phyloP scores from a whole-genome alignment of 1,140 invertebrate genomes.

The Drosophila tropicalis region DNA sequence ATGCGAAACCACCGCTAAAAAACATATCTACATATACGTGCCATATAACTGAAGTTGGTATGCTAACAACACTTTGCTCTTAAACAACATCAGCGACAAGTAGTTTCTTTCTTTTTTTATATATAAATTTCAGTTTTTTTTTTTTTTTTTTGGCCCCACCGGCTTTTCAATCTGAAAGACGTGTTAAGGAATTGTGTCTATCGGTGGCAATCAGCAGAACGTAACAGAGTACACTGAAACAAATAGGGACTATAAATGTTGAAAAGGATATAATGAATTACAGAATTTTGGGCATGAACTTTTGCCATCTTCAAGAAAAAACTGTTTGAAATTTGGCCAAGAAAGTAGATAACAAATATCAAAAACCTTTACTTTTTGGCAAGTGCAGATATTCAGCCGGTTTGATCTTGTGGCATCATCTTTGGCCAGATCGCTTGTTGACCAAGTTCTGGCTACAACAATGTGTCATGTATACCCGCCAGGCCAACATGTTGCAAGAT shows the following conservation, averaged over 20 bases:
- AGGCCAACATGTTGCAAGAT: slow-evolving; percentile 54
- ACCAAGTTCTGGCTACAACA: slow-evolving; percentile 72
- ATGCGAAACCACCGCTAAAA: slow-evolving; percentile 75
- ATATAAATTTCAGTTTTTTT: background rate
- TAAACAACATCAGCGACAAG: slow-evolving; percentile 55
- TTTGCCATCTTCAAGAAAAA: too few relatives aligned
- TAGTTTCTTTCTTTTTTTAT: slow-evolving; percentile 28
- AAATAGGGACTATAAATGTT: background rate
- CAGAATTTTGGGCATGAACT: too few relatives aligned
- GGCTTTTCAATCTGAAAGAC: slow-evolving; percentile 49
- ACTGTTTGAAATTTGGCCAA: too few relatives aligned
- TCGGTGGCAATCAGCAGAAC: slow-evolving; percentile 40
- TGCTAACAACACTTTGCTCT: slow-evolving; percentile 77
- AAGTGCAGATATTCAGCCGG: slow-evolving; percentile 39
- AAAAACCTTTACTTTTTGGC: background rate
- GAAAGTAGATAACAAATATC: too few relatives aligned
- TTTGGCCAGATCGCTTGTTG: slow-evolving; percentile 59
- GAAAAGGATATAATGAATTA: too few relatives aligned
- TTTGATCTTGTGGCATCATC: slow-evolving; percentile 43
- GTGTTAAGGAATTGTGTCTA: slow-evolving; percentile 72
- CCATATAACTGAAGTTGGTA: slow-evolving; percentile 44
- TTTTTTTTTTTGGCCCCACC: slow-evolving; percentile 37
- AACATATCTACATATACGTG: slow-evolving; percentile 43
- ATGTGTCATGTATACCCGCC: slow-evolving; percentile 67
- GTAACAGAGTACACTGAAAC: slow-evolving; percentile 16